Evolutionary conservation across 2,888 invertebrate genomes (phyloP).

Genomic region (Sycophila texana): DNA sequence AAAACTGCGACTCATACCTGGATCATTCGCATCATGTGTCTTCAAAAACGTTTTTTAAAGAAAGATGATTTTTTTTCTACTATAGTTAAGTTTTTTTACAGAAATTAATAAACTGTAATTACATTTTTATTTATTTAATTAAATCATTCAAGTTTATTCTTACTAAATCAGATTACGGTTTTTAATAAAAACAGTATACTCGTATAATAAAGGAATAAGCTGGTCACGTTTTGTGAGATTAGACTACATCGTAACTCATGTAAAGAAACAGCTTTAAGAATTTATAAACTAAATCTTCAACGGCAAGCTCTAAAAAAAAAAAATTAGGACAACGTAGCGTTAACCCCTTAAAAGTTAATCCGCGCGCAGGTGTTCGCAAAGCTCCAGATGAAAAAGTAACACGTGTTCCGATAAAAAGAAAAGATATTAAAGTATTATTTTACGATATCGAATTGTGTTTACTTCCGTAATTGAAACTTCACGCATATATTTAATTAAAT

Average conservation of each 20-base stretch:
- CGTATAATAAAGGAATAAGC: not conserved
- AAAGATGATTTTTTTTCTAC: too few relatives aligned
- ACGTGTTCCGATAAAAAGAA: constrained; percentile 2
- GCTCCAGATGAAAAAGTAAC: not conserved
- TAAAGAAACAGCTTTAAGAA: not conserved
- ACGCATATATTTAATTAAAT: not conserved
- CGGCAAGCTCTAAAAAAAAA: not conserved
- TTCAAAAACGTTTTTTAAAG: too few relatives aligned
- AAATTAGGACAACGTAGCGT: not conserved
- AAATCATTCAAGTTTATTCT: not conserved
- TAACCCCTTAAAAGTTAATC: not conserved
- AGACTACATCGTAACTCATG: not conserved
- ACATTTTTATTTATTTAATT: not conserved
- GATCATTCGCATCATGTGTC: too few relatives aligned
- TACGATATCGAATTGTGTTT: not conserved
- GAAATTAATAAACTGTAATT: too few relatives aligned
- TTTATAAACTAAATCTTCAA: not conserved
- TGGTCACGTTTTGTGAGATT: not conserved
- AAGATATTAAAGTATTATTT: not conserved
- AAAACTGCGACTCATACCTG: too few relatives aligned
- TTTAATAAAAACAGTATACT: too few relatives aligned
- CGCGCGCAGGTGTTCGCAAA: not conserved
- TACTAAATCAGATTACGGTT: not conserved
- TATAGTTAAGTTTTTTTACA: too few relatives aligned
- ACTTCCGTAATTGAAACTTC: not conserved